These are phyloP conservation scores for Nesoenas mayeri DNA, from an alignment of 2,113 vertebrate species.

Conservation along the genomic window DNA sequence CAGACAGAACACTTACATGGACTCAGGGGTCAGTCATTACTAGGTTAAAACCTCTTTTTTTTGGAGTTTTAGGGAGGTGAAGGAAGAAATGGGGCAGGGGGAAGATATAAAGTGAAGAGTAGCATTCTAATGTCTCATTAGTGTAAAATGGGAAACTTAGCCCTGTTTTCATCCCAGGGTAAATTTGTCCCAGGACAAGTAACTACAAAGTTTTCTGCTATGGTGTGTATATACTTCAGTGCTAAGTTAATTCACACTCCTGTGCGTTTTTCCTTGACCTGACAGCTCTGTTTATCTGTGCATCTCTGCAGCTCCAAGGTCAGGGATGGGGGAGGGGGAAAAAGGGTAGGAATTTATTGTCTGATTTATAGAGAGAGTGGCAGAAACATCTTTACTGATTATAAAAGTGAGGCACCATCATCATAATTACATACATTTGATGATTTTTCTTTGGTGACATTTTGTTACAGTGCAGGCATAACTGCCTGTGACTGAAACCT, in stretches of 20 bases:
- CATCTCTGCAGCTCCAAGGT: not conserved
- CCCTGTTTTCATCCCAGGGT: not conserved
- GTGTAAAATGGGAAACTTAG: constrained; percentile 8
- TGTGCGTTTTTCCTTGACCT: not conserved
- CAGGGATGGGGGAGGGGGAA: too few species aligned
- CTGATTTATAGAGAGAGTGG: not conserved
- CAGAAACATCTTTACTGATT: not conserved
- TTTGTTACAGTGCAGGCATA: not conserved
- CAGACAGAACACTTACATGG: not conserved
- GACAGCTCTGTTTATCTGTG: not conserved
- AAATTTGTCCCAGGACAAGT: not conserved
- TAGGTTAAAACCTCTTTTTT: not conserved
- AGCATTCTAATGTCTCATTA: not conserved
- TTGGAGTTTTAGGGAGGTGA: not conserved
- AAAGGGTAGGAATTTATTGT: not conserved
- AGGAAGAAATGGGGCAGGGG: not conserved
- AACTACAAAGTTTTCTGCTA: not conserved
- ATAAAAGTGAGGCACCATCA: not conserved
- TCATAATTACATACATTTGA: not conserved
- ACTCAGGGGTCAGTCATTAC: not conserved
- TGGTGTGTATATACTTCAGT: not conserved
- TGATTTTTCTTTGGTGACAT: not conserved
- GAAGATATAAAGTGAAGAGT: not conserved
- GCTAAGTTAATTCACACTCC: not conserved
- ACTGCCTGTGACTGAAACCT: not conserved